Base-by-base conservation (phyloP, 2,797 vertebrate species). In the Zalophus californianus region DNA sequence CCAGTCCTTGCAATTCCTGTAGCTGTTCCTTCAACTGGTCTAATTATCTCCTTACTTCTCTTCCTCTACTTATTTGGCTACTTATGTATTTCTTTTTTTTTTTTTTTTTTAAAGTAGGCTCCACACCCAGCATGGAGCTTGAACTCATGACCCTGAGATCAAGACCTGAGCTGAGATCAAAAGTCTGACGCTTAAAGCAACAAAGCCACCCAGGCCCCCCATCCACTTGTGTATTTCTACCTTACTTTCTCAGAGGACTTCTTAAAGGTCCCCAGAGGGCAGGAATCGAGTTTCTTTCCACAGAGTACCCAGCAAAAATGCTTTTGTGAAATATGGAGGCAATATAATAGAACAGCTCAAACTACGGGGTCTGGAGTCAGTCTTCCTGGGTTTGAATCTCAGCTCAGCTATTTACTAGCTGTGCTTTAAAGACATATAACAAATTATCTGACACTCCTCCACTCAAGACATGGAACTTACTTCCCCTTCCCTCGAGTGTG, bases 191-290 rank as follows among this genome's bases (percentile, higher is more conserved):
- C 66, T 2, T 70, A 38, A 38, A 11, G 11, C 0, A 4, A 38
- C 20, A 4, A n/a, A 70, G 66, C n/a, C 35, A 5, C 35, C n/a
- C 66, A 38, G 18, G 9, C 5, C 4, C 20, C 35, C 66, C 64
- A 35, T 14, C 48, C 44, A 77, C 54, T 84, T 4, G 21, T 2
- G 38, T 52, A 82, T 70, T 77, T 84, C 83, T 52, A 93, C 54
- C 75, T 73, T 91, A 73, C 44, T 78, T 66, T 93, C 84, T 88
- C 80, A 90, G 50, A 50, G 91, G 23, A 87, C 23, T 54, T 83
- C 85, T 68, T 82, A 77, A 82, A 94, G 86, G 50, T 58, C 73
- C 27, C 85, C 62, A 92, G 52, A 79, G 48, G 62, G 41, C 12
- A 91, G n/a, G 15, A 78, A 73, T 60, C 23, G 1, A 52, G 70